phyloP scores from a whole-genome alignment of 2,888 invertebrate genomes.

The Andrena bucephala region DNA sequence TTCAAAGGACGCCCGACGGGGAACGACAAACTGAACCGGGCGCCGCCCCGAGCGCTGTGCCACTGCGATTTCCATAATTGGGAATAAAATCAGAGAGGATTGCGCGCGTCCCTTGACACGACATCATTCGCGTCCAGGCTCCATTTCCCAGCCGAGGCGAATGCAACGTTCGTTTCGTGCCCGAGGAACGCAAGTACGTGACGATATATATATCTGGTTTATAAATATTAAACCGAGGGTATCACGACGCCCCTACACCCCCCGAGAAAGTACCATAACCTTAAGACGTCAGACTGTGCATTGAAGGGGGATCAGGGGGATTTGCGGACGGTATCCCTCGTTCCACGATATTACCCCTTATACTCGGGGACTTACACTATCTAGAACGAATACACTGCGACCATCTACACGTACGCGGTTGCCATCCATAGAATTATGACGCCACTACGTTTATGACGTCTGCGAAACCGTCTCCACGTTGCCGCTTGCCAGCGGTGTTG shows the following conservation, averaged over 20 bases:
- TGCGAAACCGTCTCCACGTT: neutral
- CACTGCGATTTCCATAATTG: slow-evolving; percentile 24
- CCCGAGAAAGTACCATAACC: slow-evolving; percentile 68
- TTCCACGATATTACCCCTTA: slow-evolving; percentile 70
- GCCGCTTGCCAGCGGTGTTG: neutral
- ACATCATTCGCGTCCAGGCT: neutral
- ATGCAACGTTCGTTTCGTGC: slow-evolving; percentile 4
- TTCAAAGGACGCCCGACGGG: neutral
- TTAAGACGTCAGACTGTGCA: slow-evolving; percentile 71
- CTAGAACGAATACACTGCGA: slow-evolving; percentile 34
- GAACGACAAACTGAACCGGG: neutral
- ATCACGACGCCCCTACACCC: slow-evolving; percentile 41
- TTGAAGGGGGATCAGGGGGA: slow-evolving; percentile 74
- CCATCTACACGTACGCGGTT: slow-evolving; percentile 18
- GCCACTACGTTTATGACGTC: slow-evolving; percentile 40
- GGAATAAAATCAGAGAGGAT: slow-evolving; percentile 12
- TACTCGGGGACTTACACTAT: slow-evolving; percentile 53
- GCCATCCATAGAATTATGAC: slow-evolving; percentile 57
- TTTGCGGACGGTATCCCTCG: slow-evolving; percentile 71
- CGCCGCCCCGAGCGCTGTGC: neutral
- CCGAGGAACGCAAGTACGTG: slow-evolving; percentile 20
- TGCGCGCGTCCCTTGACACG: neutral
- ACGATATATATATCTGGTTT: slow-evolving; percentile 65
- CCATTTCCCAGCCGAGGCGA: slow-evolving; percentile 16
- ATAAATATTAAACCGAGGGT: slow-evolving; percentile 75